Conservation (phyloP, 2,113 vertebrate species). For the Blennius ocellaris region DNA sequence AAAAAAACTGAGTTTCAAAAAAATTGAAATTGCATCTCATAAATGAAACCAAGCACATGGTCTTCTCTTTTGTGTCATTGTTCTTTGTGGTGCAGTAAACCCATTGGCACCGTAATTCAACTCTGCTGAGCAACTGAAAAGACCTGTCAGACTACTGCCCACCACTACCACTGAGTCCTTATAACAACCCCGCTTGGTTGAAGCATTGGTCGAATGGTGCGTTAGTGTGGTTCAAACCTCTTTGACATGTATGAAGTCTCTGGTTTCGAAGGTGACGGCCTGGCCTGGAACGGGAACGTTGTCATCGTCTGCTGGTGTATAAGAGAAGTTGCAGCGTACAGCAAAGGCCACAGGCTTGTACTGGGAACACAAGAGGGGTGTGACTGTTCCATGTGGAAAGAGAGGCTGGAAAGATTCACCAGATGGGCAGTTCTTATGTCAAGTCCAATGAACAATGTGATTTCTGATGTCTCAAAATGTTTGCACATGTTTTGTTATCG, state of each 20-base stretch:
- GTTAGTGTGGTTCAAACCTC: slow-evolving; percentile 86
- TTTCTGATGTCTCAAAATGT: too few species aligned
- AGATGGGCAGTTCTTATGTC: too few species aligned
- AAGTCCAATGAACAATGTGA: too few species aligned
- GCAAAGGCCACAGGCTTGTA: slow-evolving; percentile 97
- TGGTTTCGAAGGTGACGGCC: slow-evolving; percentile 96
- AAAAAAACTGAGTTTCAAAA: background rate
- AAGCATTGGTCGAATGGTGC: background rate
- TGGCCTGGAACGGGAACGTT: slow-evolving; percentile 95
- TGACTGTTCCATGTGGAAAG: background rate
- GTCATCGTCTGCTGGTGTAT: slow-evolving; percentile 94
- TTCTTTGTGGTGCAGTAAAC: too few species aligned
- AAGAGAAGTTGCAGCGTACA: slow-evolving; percentile 97
- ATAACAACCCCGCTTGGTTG: background rate
- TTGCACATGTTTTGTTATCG: too few species aligned
- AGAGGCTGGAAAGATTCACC: too few species aligned
- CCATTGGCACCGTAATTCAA: too few species aligned
- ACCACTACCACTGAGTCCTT: background rate
- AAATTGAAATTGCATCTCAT: too few species aligned
- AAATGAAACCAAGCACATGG: too few species aligned
- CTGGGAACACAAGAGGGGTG: slow-evolving; percentile 77
- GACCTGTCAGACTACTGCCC: too few species aligned
- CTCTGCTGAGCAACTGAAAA: too few species aligned
- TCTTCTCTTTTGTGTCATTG: too few species aligned
- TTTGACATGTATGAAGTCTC: slow-evolving; percentile 99